Evolutionary conservation across 1,140 invertebrate genomes (phyloP).

Genomic region (Phthorimaea operculella): DNA sequence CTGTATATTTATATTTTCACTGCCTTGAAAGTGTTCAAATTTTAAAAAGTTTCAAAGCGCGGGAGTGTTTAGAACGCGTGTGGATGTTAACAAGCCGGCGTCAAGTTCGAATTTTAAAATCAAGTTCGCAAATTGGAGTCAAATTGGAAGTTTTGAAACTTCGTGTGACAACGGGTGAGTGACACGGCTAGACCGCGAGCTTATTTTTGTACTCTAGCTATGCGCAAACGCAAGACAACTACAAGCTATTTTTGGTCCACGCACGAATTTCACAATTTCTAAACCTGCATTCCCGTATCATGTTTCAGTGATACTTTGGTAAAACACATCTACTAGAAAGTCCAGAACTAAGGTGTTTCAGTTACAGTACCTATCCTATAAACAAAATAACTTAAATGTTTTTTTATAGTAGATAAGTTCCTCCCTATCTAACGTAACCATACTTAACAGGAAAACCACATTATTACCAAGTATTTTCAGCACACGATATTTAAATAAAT

Average conservation of each 20-base stretch:
- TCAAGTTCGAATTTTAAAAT: constrained; percentile 46
- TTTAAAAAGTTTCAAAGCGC: constrained; percentile 28
- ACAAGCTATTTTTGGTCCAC: constrained; percentile 52
- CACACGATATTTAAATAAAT: too few species aligned
- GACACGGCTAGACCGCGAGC: constrained; percentile 43
- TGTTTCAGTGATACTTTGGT: constrained; percentile 45
- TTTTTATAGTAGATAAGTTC: too few species aligned
- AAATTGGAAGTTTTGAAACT: constrained; percentile 3
- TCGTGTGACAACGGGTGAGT: constrained; percentile 39
- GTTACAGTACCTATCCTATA: too few species aligned
- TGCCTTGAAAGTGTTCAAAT: background rate
- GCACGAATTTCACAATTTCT: constrained; percentile 40
- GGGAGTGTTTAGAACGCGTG: constrained; percentile 35
- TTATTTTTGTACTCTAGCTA: constrained; percentile 55
- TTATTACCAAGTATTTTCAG: too few species aligned
- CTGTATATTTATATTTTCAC: background rate
- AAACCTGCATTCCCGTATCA: constrained; percentile 48
- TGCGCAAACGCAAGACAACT: constrained; percentile 29
- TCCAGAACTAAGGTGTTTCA: too few species aligned
- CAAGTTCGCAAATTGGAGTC: constrained; percentile 23
- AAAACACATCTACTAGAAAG: too few species aligned
- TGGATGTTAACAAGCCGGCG: constrained; percentile 44
- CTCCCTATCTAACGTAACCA: too few species aligned
- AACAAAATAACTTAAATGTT: too few species aligned
- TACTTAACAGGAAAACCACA: too few species aligned